phyloP scores from a whole-genome alignment of 2,888 invertebrate genomes.

The Oeneis ivallda region DNA sequence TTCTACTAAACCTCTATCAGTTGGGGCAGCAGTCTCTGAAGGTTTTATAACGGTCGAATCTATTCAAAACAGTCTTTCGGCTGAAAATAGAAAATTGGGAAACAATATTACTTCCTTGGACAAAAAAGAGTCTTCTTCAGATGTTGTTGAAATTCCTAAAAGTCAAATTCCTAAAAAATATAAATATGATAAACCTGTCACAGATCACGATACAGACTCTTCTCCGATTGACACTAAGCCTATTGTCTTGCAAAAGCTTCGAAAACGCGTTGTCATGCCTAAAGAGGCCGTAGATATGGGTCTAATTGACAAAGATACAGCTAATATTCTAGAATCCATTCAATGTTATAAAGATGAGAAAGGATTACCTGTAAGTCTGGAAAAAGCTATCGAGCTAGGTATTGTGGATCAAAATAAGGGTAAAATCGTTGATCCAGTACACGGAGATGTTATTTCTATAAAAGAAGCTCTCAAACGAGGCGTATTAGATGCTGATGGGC shows the following conservation, averaged over 20 bases:
- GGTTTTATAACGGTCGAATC: constrained; percentile 80
- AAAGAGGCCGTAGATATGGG: constrained; percentile 89
- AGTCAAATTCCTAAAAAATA: constrained; percentile 82
- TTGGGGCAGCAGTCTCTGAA: constrained; percentile 82
- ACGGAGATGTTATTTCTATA: constrained; percentile 89
- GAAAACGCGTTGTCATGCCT: constrained; percentile 88
- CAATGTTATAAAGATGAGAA: constrained; percentile 80
- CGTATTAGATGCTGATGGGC: constrained; percentile 88
- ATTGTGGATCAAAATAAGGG: constrained; percentile 88
- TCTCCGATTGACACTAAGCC: constrained; percentile 85
- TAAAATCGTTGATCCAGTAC: constrained; percentile 90
- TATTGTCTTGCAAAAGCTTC: constrained; percentile 88
- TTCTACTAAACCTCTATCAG: constrained; percentile 78
- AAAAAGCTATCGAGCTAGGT: constrained; percentile 87
- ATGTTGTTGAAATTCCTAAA: constrained; percentile 82
- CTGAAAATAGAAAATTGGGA: constrained; percentile 57
- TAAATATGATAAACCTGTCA: constrained; percentile 85
- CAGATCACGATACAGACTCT: constrained; percentile 66
- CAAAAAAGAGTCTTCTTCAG: constrained; percentile 53
- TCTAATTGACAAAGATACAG: constrained; percentile 89
- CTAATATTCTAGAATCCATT: constrained; percentile 84
- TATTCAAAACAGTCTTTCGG: constrained; percentile 69
- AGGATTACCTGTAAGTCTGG: constrained; percentile 85
- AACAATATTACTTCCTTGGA: constrained; percentile 45
- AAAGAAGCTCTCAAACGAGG: constrained; percentile 92